Percentiles rank a stretch among this genome's conserved stretches.
phyloP scores from a whole-genome alignment of 2,797 vertebrate species.

The Odontamblyopus rebecca region DNA sequence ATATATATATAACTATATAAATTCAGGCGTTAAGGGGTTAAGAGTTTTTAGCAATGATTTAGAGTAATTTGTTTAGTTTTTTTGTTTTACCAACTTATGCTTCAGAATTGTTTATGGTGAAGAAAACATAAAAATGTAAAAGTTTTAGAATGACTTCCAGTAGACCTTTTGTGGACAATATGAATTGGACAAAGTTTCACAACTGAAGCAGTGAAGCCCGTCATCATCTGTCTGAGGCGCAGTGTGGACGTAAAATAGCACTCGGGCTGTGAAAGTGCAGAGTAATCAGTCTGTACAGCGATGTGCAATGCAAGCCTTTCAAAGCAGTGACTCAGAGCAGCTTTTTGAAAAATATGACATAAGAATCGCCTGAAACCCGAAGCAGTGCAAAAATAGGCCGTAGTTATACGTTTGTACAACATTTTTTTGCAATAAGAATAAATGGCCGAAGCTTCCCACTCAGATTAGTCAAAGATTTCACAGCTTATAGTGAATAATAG shows the following conservation, averaged over 20 bases:
- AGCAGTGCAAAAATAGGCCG: neutral
- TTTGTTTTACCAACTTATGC: too few relatives aligned
- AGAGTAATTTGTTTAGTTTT: too few relatives aligned
- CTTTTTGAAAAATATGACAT: slow-evolving; percentile 4
- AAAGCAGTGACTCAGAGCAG: slow-evolving; percentile 5
- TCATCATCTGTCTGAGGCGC: neutral
- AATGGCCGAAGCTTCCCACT: neutral
- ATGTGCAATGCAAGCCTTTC: neutral
- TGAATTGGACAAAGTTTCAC: too few relatives aligned
- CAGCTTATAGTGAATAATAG: neutral
- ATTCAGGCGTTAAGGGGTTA: too few relatives aligned
- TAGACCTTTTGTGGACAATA: neutral
- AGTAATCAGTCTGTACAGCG: slow-evolving; percentile 9
- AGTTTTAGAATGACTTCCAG: neutral
- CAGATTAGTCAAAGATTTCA: neutral
- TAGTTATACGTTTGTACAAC: neutral
- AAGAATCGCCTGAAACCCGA: slow-evolving; percentile 1
- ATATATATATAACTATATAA: too few relatives aligned
- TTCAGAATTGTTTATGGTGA: too few relatives aligned
- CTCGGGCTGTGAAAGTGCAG: slow-evolving; percentile 6
- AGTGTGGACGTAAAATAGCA: neutral
- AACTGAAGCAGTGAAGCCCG: neutral
- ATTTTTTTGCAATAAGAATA: neutral
- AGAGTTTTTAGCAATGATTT: too few relatives aligned
- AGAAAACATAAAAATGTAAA: too few relatives aligned